A percentile compares a stretch with the other conserved stretches of the same genome.
These are phyloP conservation scores for Machimus rusticus DNA, from an alignment of 2,888 invertebrate genomes.

Conservation along the genomic window DNA sequence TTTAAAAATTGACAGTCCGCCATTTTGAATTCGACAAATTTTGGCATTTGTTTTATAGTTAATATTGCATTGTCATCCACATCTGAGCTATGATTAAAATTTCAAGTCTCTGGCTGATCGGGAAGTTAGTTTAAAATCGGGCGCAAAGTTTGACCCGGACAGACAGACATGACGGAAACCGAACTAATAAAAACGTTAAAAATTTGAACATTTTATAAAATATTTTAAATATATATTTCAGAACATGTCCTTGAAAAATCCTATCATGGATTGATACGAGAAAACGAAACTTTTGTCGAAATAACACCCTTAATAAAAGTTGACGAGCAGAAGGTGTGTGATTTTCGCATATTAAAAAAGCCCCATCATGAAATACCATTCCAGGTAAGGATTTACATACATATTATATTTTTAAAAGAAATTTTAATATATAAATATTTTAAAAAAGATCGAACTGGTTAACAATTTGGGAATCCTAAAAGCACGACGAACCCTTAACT, in stretches of 20 bases:
- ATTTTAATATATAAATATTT: not conserved
- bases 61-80: too few species aligned
- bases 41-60: too few species aligned
- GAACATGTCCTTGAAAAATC: slow-evolving; percentile 75
- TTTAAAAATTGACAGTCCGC: too few species aligned
- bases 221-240: not conserved
- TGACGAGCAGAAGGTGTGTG: slow-evolving; percentile 81
- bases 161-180: too few species aligned
- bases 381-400: slow-evolving; percentile 69
- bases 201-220: not conserved
- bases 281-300: slow-evolving; percentile 91
- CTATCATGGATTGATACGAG: slow-evolving; percentile 90
- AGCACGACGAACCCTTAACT: slow-evolving; percentile 85
- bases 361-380: slow-evolving; percentile 95
- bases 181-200: too few species aligned
- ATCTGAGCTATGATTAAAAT: too few species aligned
- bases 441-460: slow-evolving; percentile 70
- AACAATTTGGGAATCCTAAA: slow-evolving; percentile 82
- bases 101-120: too few species aligned
- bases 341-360: slow-evolving; percentile 88
- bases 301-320: slow-evolving; percentile 91
- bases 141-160: too few species aligned
- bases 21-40: too few species aligned
- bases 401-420: not conserved
- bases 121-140: too few species aligned